These are phyloP conservation scores for Fopius arisanus DNA, from an alignment of 1,140 invertebrate genomes.

Conservation along the genomic window DNA sequence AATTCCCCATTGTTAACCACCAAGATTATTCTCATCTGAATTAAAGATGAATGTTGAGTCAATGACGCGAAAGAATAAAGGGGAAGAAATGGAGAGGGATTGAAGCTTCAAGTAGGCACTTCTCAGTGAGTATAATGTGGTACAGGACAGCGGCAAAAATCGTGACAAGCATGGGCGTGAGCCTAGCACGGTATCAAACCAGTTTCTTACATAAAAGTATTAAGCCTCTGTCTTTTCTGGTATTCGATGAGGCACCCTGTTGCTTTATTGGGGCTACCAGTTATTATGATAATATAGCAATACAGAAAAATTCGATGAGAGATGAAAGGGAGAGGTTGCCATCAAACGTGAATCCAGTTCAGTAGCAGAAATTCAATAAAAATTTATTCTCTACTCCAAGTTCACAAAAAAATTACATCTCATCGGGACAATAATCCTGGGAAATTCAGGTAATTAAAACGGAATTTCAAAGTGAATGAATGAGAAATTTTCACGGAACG, in stretches of 20 bases:
- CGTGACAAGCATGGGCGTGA: slow-evolving; percentile 49
- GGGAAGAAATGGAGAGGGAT: slow-evolving; percentile 1
- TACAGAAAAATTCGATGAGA: background rate
- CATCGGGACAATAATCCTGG: too few relatives aligned
- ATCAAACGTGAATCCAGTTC: background rate
- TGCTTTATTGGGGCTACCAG: slow-evolving; percentile 45
- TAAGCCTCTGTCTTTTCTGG: background rate
- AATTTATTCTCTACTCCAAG: too few relatives aligned
- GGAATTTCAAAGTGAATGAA: too few relatives aligned
- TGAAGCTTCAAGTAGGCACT: slow-evolving; percentile 7
- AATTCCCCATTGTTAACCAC: background rate
- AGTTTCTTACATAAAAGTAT: slow-evolving; percentile 31
- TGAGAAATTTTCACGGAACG: too few relatives aligned
- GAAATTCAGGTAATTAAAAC: too few relatives aligned
- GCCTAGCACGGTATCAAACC: slow-evolving; percentile 42
- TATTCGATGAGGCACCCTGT: slow-evolving; percentile 39
- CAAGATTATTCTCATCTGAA: background rate
- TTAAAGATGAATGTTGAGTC: background rate
- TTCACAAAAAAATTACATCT: too few relatives aligned
- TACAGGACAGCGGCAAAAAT: slow-evolving; percentile 27
- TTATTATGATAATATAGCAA: slow-evolving; percentile 48
- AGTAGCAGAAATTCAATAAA: background rate
- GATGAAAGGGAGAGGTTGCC: background rate
- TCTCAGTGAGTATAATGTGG: slow-evolving; percentile 9
- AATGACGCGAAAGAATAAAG: slow-evolving; percentile 1